These are phyloP conservation scores for Oreotrochilus melanogaster DNA, from an alignment of 2,113 vertebrate species.

Conservation along the genomic window DNA sequence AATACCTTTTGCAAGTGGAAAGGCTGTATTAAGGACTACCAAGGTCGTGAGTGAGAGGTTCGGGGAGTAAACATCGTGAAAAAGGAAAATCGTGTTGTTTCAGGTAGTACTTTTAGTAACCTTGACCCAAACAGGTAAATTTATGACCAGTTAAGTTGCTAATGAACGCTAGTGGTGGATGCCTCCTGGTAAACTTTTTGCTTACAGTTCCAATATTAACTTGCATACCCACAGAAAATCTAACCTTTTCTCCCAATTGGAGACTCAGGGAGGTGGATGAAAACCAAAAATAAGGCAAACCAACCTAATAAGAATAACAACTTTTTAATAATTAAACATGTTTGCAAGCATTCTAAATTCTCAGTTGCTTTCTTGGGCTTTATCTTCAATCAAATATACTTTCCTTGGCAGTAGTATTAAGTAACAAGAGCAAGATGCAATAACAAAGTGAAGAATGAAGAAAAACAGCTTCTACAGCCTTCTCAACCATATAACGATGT, in stretches of 20 bases:
- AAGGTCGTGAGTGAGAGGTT: background rate
- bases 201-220: background rate
- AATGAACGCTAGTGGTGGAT: background rate
- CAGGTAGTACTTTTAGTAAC: background rate
- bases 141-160: background rate
- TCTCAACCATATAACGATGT: background rate
- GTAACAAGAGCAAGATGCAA: background rate
- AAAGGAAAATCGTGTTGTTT: background rate
- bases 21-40: background rate
- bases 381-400: background rate
- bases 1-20: background rate
- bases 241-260: background rate
- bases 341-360: background rate
- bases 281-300: background rate
- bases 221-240: background rate
- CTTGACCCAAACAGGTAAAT: background rate
- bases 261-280: background rate
- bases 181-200: background rate
- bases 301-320: background rate
- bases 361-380: background rate
- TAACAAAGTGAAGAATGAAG: background rate
- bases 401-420: background rate
- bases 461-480: background rate
- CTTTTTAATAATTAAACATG: background rate
- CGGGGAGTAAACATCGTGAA: background rate